These are phyloP conservation scores for Galago senegalensis DNA, from an alignment of 2,797 vertebrate genomes.

Conservation along the genomic window DNA sequence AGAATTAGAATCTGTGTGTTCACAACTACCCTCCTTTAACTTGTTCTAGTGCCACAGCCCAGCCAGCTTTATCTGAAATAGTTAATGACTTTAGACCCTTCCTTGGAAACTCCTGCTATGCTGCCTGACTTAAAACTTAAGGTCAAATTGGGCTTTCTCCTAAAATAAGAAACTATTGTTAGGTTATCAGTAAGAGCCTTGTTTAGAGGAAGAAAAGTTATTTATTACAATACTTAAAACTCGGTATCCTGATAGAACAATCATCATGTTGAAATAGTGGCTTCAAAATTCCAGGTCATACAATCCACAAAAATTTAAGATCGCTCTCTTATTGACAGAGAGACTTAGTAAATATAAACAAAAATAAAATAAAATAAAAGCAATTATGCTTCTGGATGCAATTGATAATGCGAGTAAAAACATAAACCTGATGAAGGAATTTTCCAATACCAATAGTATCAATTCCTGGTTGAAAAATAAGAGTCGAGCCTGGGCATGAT, in stretches of 20 bases:
- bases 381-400: background rate
- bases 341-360: background rate
- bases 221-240: background rate
- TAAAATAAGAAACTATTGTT: background rate
- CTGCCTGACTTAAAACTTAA: slow-evolving; percentile 1
- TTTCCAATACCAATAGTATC: background rate
- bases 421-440: background rate
- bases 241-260: background rate
- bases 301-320: background rate
- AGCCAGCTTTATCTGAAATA: background rate
- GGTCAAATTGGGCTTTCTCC: background rate
- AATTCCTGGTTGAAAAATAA: background rate
- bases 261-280: background rate
- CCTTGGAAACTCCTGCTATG: background rate
- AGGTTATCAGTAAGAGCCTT: background rate
- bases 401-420: background rate
- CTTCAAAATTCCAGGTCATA: background rate
- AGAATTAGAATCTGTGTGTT: background rate
- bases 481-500: background rate
- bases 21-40: background rate
- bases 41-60: background rate
- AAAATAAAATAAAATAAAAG: background rate
- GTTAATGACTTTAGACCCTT: background rate
- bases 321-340: background rate
- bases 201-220: background rate